Conservation (phyloP, 2,797 vertebrate species). For the Geotrypetes seraphini region DNA sequence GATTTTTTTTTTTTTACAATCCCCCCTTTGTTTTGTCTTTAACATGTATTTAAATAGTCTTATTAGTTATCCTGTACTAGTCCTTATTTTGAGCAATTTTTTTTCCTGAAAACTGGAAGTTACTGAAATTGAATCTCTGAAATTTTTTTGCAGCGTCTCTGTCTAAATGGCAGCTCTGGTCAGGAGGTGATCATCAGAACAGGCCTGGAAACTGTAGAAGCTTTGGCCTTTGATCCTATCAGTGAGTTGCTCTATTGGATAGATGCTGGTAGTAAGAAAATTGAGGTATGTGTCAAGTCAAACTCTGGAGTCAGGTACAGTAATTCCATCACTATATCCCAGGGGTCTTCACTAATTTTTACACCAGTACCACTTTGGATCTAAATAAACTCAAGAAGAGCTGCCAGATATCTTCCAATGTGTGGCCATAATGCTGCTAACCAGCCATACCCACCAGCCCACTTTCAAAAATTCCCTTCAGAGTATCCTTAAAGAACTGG, state of each 20-base stretch:
- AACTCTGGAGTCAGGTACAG: background rate
- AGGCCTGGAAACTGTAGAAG: slow-evolving; percentile 85
- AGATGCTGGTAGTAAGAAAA: slow-evolving; percentile 85
- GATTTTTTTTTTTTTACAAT: background rate
- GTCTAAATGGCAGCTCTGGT: slow-evolving; percentile 84
- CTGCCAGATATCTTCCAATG: too few species aligned
- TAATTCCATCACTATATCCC: too few species aligned
- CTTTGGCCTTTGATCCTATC: slow-evolving; percentile 86
- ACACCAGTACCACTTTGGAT: too few species aligned
- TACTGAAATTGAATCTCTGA: too few species aligned
- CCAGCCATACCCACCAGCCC: too few species aligned
- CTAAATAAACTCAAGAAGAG: too few species aligned
- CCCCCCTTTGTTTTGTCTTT: background rate
- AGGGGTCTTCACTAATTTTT: too few species aligned
- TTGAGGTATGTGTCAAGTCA: slow-evolving; percentile 63
- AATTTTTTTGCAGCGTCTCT: slow-evolving; percentile 64
- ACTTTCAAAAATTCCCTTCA: too few species aligned
- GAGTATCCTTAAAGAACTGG: too few species aligned
- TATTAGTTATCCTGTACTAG: background rate
- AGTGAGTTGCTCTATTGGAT: slow-evolving; percentile 93
- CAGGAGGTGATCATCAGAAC: slow-evolving; percentile 84
- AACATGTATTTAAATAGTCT: background rate
- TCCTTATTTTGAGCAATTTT: background rate
- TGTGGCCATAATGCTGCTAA: too few species aligned
- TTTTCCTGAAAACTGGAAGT: too few species aligned